Evolutionary conservation across 2,113 vertebrate genomes (phyloP).

Genomic region (Psettodes erumei): DNA sequence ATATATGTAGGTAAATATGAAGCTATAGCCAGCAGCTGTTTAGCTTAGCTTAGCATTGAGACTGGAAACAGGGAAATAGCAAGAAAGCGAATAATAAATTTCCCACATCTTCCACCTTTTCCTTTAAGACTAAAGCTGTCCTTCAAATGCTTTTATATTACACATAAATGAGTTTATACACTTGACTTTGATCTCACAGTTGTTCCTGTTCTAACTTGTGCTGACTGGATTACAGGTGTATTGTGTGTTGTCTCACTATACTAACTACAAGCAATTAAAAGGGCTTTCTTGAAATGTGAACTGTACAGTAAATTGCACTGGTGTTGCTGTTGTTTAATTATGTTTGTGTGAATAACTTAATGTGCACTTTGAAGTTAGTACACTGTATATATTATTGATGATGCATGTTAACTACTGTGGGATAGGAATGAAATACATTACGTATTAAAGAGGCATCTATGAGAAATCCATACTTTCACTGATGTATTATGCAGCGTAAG

Average conservation of each 20-base stretch:
- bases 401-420: conserved; percentile 44
- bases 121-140: conserved; percentile 13
- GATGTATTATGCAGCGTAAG: conserved; percentile 19
- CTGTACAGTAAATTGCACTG: conserved; percentile 11
- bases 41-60: conserved; percentile 6
- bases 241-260: conserved; percentile 32
- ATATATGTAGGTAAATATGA: not conserved
- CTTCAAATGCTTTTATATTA: conserved; percentile 5
- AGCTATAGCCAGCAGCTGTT: not conserved
- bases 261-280: conserved; percentile 45
- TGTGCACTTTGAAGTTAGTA: conserved; percentile 57
- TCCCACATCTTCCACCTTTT: not conserved
- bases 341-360: conserved; percentile 49
- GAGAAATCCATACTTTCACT: not conserved
- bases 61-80: not conserved
- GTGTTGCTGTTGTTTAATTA: conserved; percentile 28
- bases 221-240: conserved; percentile 10
- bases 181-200: conserved; percentile 8
- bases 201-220: conserved; percentile 13
- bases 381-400: conserved; percentile 51
- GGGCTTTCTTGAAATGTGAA: conserved; percentile 64
- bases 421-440: conserved; percentile 7
- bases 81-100: too few relatives aligned
- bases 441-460: conserved; percentile 9
- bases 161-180: conserved; percentile 10